Evolutionary conservation across 2,113 vertebrate genomes (phyloP), one percentile per base, ranked within the genome.

Genomic region (Solea senegalensis): DNA sequence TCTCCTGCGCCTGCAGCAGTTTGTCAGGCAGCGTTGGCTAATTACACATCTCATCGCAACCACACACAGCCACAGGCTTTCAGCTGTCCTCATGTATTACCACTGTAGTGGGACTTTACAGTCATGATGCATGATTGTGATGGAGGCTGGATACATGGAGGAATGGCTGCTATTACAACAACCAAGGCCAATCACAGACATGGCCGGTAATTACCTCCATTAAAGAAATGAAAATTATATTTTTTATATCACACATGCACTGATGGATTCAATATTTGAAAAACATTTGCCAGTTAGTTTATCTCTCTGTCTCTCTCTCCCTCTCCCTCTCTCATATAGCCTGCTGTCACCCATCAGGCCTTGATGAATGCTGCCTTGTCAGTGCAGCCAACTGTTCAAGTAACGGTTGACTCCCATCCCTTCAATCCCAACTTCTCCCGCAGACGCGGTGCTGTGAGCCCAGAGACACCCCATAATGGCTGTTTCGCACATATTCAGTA

Each of bases 1-100:
- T 80, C 85, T 74, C 64, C n/a, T 79, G 67, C 88, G 85, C 88
- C 90, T 86, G 86, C 86, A 88, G 86, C 88, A 71, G 56, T 83
- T 91, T 88, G 82, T 86, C 83, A 82, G 71, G 51, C 69, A 52
- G 76, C 80, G 83, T 81, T 80, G 63, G 80, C 78, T 89, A 86
- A 91, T 90, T 88, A 80, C 82, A 83, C 83, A 84, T 86, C 85
- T 89, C 85, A 85, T 78, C 68, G 51, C 44, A 54, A 65, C 63
- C 83, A 58, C 84, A 85, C 76, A 77, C 76, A 79, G 80, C 84
- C 82, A 75, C 43, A 39, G 72, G 83, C 80, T 58, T 67, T 84
- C 72, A 72, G 80, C 83, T 69, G 72, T 77, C 72, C 56, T 78
- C 68, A 2, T 53, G 48, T 73, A 70, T 74, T 86, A 66, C 69